Evolutionary conservation across 1,140 invertebrate species (phyloP), one percentile per base, ranked within the genome.

Genomic region (Oryzaephilus surinamensis): DNA sequence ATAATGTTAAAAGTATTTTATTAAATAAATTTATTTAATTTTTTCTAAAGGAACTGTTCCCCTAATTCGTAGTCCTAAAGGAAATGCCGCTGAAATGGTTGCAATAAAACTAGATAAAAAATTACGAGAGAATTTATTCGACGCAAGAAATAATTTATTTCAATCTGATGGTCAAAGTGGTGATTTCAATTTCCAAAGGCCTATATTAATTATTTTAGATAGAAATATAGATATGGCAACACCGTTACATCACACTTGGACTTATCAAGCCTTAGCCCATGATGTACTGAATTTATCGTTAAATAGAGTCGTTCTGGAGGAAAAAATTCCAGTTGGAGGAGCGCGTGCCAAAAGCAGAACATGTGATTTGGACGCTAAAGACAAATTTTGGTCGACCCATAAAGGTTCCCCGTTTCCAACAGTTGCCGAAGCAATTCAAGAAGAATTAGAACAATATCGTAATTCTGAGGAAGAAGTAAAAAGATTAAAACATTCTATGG

Each of bases 191-290:
- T 95, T 96, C 63, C 91, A 95, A 51, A 70, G 94, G 37, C 94
- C 94, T 3, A 65, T 98, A 37, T 64, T 99, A 7, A 84, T 99
- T 33, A 67, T 99, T 42, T 69, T 98, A 28, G 97, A 99, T 64
- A 71, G 97, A 41, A 94, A 89, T 66, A 74, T 97, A 39, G 96
- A 99, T 66, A 82, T 99, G 73, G 90, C 94, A 1, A 98, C 95
- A 11, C 92, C 92, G 21, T 65, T 99, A 41, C 93, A 98, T 76
- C 97, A 99, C 64, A 97, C 96, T 3, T 99, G 97, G 97, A 99
- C 94, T 1, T 99, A 99, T 64, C 93, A 97, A 67, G 95, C 96
- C 7, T 61, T 99, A 34, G 81, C 88, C 18, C 94, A 98, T 64
- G 95, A 98, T 73, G 82, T 97, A 1, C 61, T 97, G 10, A 86